phyloP scores from a whole-genome alignment of 1,140 invertebrate species.

The Triops cancriformis region DNA sequence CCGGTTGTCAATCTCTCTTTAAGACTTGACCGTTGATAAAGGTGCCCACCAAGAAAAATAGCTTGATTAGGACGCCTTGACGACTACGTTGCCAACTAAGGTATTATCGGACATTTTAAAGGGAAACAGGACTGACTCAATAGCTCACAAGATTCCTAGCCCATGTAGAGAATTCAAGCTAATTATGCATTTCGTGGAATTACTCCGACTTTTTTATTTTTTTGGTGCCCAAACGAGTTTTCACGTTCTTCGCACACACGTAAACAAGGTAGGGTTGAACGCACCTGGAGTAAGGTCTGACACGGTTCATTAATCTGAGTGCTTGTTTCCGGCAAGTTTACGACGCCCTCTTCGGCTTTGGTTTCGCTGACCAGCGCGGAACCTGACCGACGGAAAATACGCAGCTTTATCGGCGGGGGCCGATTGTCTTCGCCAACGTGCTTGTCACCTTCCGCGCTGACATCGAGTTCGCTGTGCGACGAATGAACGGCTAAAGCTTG shows the following conservation, averaged over 20 bases:
- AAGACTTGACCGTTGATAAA: no score
- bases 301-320: neutral
- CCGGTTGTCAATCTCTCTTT: no score
- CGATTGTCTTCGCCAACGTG: neutral
- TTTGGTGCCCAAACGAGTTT: neutral
- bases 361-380: slow-evolving; percentile 30
- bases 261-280: neutral
- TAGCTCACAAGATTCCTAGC: no score
- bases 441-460: neutral
- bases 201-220: no score
- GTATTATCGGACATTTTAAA: no score
- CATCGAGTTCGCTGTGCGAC: neutral
- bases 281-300: neutral
- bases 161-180: no score
- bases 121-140: no score
- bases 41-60: no score
- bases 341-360: slow-evolving; percentile 20
- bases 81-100: no score
- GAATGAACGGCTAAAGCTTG: neutral
- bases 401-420: slow-evolving; percentile 15
- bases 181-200: no score
- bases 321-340: slow-evolving; percentile 7
- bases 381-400: slow-evolving; percentile 17
- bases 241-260: neutral
- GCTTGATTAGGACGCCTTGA: no score